Evolutionary conservation across 2,113 vertebrate genomes (phyloP).

Genomic region (Pampusana beccarii): DNA sequence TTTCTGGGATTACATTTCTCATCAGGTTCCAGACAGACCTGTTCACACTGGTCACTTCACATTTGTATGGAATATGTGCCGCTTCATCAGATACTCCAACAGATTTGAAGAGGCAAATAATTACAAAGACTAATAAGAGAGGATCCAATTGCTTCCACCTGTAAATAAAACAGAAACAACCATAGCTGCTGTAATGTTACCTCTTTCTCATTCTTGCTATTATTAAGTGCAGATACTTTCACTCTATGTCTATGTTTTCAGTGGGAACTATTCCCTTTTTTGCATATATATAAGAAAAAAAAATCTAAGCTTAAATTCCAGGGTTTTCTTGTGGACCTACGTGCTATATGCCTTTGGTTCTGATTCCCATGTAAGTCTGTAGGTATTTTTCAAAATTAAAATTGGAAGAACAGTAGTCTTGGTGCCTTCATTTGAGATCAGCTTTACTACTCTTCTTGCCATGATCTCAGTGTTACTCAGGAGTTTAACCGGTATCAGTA

Average conservation of each 20-base stretch:
- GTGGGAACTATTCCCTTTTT: neutral
- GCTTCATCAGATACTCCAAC: neutral
- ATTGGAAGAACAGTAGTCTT: neutral
- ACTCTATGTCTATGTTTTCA: neutral
- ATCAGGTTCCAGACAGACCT: conserved; percentile 17
- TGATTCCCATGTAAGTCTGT: neutral
- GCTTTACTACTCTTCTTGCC: neutral
- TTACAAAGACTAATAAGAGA: neutral
- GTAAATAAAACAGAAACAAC: neutral
- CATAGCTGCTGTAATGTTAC: neutral
- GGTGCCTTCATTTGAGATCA: neutral
- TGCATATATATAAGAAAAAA: neutral
- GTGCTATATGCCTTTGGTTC: neutral
- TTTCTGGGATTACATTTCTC: conserved; percentile 6
- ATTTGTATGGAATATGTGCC: neutral
- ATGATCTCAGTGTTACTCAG: neutral
- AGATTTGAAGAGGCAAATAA: neutral
- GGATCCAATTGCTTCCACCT: neutral
- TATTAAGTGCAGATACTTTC: neutral
- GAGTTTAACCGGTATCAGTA: neutral
- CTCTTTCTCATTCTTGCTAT: neutral
- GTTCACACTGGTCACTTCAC: neutral
- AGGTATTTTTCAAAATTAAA: neutral
- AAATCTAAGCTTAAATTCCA: neutral
- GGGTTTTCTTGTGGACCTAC: neutral